Conservation (phyloP, 1,140 invertebrate genomes). For the Ctenoplectra terminalis region DNA sequence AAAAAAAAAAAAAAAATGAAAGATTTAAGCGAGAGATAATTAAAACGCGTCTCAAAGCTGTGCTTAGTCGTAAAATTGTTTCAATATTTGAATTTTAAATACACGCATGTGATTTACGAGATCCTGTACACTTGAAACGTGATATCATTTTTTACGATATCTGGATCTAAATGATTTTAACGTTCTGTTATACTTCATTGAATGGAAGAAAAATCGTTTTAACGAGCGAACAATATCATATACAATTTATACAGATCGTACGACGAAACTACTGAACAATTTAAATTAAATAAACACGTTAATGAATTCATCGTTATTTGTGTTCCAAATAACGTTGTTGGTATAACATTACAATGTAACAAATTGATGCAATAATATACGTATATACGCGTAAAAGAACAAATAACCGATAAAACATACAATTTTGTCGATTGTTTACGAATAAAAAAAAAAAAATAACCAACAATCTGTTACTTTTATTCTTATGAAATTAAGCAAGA, state of each 20-base stretch:
- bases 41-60: background rate
- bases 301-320: background rate
- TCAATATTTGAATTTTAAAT: too few relatives aligned
- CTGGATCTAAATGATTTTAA: background rate
- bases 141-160: background rate
- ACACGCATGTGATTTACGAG: background rate
- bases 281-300: background rate
- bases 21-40: too few relatives aligned
- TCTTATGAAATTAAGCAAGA: background rate
- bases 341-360: background rate
- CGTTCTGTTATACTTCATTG: background rate
- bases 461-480: background rate
- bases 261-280: background rate
- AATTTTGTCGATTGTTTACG: background rate
- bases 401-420: background rate
- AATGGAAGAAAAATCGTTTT: background rate
- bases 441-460: background rate
- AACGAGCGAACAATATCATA: background rate
- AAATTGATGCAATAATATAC: background rate
- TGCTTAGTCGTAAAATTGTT: background rate
- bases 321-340: background rate
- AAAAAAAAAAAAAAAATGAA: too few relatives aligned
- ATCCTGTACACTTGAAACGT: background rate
- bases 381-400: background rate
- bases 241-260: background rate